These are phyloP conservation scores for Phallusia fumigata DNA, from an alignment of 23 tunicate genomes.

Conservation along the genomic window DNA sequence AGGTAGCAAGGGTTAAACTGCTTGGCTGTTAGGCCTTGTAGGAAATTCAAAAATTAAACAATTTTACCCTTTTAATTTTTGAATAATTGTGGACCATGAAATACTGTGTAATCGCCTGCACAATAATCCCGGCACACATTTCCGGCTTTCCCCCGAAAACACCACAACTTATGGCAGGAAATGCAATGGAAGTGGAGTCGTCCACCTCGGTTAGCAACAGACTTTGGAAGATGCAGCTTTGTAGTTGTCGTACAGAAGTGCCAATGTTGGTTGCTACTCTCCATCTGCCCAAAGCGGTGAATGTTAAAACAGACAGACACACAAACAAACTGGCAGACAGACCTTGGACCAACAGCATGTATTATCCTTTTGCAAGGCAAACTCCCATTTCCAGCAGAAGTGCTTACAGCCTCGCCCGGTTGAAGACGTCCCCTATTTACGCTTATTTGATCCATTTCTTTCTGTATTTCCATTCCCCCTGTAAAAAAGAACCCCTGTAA, in stretches of 20 bases:
- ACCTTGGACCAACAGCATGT: slow-evolving; percentile 21
- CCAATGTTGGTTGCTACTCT: not conserved
- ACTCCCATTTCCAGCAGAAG: not conserved
- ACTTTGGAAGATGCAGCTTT: not conserved
- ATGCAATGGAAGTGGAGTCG: not conserved
- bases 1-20: no score
- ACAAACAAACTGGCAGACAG: no score
- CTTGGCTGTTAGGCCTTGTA: no score
- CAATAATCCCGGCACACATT: not conserved
- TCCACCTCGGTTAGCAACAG: not conserved
- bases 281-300: not conserved
- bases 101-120: not conserved
- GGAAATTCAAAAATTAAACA: no score
- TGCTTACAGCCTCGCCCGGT: not conserved
- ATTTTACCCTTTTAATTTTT: not conserved
- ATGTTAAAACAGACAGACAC: no score
- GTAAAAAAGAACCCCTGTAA: not conserved
- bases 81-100: not conserved
- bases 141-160: slow-evolving; percentile 1
- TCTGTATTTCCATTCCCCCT: slow-evolving; percentile 18
- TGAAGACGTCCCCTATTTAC: not conserved
- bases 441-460: not conserved
- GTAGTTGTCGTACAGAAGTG: not conserved
- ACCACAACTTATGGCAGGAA: slow-evolving; percentile 12
- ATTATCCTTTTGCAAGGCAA: slow-evolving; percentile 20